Evolutionary conservation across 2,888 invertebrate genomes (phyloP), one percentile per base, ranked within the genome.

Genomic region (Caenorhabditis sp.): DNA sequence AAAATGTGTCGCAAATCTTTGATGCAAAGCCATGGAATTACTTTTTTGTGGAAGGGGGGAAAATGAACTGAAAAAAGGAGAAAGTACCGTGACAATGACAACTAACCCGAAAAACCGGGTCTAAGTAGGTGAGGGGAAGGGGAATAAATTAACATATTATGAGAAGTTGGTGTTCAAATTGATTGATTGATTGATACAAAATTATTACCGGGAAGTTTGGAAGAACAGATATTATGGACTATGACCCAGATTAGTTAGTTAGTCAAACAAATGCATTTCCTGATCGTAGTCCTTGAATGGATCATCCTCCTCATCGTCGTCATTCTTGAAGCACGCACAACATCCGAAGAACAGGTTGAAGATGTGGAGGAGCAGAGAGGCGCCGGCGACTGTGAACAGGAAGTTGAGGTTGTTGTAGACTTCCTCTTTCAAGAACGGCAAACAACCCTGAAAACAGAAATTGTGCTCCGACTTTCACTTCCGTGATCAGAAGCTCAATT

Each of bases 391-490:
- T 11, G 68, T 70, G 58, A 74, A 74, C 13, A 77, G 65, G 56
- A 80, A 80, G 45, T 70, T 63, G 55, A 80, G 73, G 46, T 63
- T 77, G 45, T 77, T 62, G 37, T 66, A 73, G 32, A 77, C 73
- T 46, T 80, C 73, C n/a, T 65, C 45, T 56, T 70, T 62, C 35
- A 79, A 30, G 41, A 58, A 68, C 32, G 50, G 50, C 30, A 72
- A 37, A 43, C 79, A 80, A 2, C 79, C 79, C 79, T 80, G 52
- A 35, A 72, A 53, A 35, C 9, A 35, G 35, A 9, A 35, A 35
- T 35, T 32, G 17, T 15, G n/a, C 27, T 5, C 20, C 24, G 11
- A 35, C 20, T 20, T 27, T 20, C 39, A 39, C 2, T 37, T 32
- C 32, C 20, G 9, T 2, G 46, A 13, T 13, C 9, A 17, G 32